These are phyloP conservation scores for Holacanthus passer DNA, from an alignment of 2,113 vertebrate species.

Conservation along the genomic window DNA sequence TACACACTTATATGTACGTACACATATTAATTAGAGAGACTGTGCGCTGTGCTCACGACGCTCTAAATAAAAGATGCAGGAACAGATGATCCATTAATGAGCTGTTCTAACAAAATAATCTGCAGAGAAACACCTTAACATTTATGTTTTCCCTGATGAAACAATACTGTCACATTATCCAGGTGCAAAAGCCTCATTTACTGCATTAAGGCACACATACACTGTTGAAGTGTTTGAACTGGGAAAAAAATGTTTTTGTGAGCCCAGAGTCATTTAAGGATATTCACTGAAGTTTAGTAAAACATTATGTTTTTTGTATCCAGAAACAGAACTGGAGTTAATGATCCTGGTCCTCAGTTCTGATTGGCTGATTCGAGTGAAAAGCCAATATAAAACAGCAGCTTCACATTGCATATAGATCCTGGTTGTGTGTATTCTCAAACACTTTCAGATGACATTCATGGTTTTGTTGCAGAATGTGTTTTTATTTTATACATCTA, in stretches of 20 bases:
- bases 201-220: neutral
- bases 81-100: slow-evolving; percentile 1
- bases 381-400: neutral
- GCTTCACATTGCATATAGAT: neutral
- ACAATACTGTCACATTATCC: neutral
- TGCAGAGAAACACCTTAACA: neutral
- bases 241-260: neutral
- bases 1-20: neutral
- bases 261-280: neutral
- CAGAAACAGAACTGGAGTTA: neutral
- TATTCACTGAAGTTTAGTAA: neutral
- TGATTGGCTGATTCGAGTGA: neutral
- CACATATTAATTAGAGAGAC: neutral
- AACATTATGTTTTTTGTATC: too few relatives aligned
- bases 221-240: neutral
- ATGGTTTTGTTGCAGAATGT: neutral
- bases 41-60: neutral
- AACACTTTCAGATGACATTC: neutral
- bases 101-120: slow-evolving; percentile 10
- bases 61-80: neutral
- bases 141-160: neutral
- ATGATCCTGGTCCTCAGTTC: neutral
- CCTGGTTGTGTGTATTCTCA: neutral
- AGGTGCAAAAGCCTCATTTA: neutral
- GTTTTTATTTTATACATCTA: neutral